Evolutionary conservation across 2,113 vertebrate genomes (phyloP), one percentile per base, ranked within the genome.

Genomic region (Hypomesus transpacificus): DNA sequence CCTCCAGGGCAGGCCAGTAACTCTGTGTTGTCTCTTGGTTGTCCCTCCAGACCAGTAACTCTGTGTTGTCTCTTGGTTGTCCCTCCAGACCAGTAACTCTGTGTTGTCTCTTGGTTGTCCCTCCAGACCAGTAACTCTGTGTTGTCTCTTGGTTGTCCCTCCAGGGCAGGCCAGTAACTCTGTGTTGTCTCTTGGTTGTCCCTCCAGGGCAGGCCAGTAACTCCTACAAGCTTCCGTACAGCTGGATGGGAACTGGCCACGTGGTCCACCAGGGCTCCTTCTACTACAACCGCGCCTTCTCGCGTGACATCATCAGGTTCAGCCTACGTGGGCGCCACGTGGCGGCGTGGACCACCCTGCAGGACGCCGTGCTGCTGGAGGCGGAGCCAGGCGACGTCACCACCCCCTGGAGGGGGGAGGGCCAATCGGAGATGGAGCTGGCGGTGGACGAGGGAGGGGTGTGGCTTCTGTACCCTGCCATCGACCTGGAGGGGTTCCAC

Each of bases 211-310:
- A 86, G 60, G 16, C 66, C 78, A 97, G 93, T 89, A 97, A 96
- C 73, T 93, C 94, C 14, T 98, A 98, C 92, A 96, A 98, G 86
- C 94, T 98, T 26, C 96, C 96, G 0, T 98, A 98, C 87, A 96
- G 93, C 80, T 98, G 94, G 95, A 95, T 94, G 0, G 96, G 96
- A 76, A 97, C 96, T 0, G 95, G 96, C 14, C 96, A 98, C 0
- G 95, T 95, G 0, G 93, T 98, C 31, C 96, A 93, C 76, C 92
- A 91, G 0, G 95, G 96, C 0, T 94, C 96, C 67, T 94, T 98
- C 80, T 98, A 93, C 88, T 98, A 98, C 88, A 97, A 95, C 85
- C 93, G 96, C 0, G 96, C 96, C 65, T 98, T 96, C 89, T 96
- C 96, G 0, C 92, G 94, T 63, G 96, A 97, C 86, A 91, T 98